Evolutionary conservation across 2,113 vertebrate species (phyloP).

Genomic region (Acinonyx jubatus): DNA sequence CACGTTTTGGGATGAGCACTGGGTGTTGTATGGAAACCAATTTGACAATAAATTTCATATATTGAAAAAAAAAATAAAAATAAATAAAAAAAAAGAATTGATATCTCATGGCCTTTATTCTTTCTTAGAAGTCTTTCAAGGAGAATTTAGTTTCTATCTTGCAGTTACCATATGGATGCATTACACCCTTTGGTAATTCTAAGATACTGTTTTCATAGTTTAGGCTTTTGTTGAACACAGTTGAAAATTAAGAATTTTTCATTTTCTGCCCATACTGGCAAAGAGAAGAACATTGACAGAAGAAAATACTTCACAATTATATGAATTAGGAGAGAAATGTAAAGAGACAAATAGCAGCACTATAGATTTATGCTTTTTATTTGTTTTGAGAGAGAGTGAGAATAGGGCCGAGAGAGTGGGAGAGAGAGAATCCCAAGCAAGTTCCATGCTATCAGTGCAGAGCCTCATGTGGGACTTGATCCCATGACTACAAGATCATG

Average conservation of each 20-base stretch:
- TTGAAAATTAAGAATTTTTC: neutral
- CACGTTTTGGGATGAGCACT: no score
- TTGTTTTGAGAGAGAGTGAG: no score
- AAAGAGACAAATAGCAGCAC: neutral
- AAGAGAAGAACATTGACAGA: neutral
- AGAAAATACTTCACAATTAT: neutral
- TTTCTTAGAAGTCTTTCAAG: neutral
- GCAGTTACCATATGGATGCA: neutral
- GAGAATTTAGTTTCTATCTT: neutral
- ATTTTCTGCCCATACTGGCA: neutral
- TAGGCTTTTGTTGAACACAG: neutral
- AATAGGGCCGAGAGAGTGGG: no score
- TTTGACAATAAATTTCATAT: no score
- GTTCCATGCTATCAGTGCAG: no score
- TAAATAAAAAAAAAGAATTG: neutral
- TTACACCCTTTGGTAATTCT: neutral
- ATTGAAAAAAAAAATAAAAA: no score
- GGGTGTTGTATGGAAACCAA: no score
- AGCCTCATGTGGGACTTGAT: no score
- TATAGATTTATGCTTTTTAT: neutral
- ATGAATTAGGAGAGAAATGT: neutral
- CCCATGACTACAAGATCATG: no score
- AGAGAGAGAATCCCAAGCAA: no score
- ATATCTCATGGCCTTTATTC: neutral
- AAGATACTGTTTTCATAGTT: neutral